Conservation (phyloP, 2,888 invertebrate genomes). For the Drosophila nr. perissopoda region DNA sequence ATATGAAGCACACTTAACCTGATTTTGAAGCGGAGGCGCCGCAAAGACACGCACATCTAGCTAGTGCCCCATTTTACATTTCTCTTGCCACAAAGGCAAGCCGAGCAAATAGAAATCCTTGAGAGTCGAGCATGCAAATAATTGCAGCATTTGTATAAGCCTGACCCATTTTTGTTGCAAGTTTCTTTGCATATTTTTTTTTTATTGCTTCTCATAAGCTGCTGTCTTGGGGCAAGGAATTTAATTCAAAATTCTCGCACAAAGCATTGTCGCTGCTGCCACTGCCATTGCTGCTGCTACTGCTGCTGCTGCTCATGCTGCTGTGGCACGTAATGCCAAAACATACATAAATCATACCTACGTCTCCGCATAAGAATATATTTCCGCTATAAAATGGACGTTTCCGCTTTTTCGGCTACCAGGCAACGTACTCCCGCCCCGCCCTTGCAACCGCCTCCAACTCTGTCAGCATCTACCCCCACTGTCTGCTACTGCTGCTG, state of each 20-base stretch:
- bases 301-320: constrained; percentile 15
- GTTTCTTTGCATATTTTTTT: constrained; percentile 14
- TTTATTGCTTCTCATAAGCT: constrained; percentile 54
- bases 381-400: constrained; percentile 82
- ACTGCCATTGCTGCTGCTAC: constrained; percentile 6
- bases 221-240: constrained; percentile 53
- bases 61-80: constrained; percentile 28
- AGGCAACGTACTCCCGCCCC: constrained; percentile 12
- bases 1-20: constrained; percentile 72
- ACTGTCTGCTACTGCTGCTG: constrained; percentile 19
- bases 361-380: constrained; percentile 81
- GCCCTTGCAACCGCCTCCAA: not conserved
- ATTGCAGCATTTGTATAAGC: constrained; percentile 72
- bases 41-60: constrained; percentile 45
- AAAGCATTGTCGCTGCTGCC: constrained; percentile 28
- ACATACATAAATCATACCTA: constrained; percentile 80
- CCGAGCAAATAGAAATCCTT: constrained; percentile 58
- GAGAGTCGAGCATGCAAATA: constrained; percentile 70
- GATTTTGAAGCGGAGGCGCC: constrained; percentile 55
- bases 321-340: constrained; percentile 72
- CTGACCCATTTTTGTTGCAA: constrained; percentile 69
- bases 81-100: constrained; percentile 35
- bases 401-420: constrained; percentile 74
- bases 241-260: constrained; percentile 61
- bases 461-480: not conserved